Conservation (phyloP, 2,113 vertebrate genomes). For the Physeter macrocephalus region DNA sequence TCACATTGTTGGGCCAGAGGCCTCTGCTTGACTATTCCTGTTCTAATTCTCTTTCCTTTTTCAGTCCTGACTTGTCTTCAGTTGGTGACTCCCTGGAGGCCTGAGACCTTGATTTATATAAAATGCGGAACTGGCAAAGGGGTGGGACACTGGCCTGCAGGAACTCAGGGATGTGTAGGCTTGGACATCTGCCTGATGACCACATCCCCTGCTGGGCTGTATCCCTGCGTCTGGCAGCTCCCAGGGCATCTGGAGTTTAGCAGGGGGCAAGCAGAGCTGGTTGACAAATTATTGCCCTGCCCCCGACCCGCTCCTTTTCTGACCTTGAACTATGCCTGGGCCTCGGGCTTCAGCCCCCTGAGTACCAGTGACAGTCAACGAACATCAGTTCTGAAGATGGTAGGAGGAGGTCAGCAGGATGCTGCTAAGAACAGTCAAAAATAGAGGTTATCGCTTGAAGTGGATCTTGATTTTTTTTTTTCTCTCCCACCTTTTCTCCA, state of each 20-base stretch:
- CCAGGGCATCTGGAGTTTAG: neutral
- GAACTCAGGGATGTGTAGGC: neutral
- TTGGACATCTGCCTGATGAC: neutral
- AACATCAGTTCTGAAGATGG: neutral
- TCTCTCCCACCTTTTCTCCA: neutral
- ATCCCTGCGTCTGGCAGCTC: neutral
- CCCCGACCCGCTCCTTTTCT: rapidly evolving
- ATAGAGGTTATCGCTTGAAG: neutral
- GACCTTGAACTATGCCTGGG: neutral
- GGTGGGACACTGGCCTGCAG: neutral
- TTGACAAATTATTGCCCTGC: neutral
- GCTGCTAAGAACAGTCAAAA: neutral
- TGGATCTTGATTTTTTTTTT: neutral
- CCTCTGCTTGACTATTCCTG: neutral
- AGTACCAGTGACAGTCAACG: neutral
- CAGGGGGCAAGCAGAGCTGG: neutral
- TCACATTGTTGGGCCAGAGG: neutral
- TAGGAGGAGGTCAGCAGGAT: neutral
- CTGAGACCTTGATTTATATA: neutral
- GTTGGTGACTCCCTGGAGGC: neutral
- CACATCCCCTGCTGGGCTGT: neutral
- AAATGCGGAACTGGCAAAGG: neutral
- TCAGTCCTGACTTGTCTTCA: neutral
- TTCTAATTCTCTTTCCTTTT: neutral
- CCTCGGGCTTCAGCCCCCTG: neutral